phyloP scores from a whole-genome alignment of 2,113 vertebrate genomes.

The Psephotus haematonotus region DNA sequence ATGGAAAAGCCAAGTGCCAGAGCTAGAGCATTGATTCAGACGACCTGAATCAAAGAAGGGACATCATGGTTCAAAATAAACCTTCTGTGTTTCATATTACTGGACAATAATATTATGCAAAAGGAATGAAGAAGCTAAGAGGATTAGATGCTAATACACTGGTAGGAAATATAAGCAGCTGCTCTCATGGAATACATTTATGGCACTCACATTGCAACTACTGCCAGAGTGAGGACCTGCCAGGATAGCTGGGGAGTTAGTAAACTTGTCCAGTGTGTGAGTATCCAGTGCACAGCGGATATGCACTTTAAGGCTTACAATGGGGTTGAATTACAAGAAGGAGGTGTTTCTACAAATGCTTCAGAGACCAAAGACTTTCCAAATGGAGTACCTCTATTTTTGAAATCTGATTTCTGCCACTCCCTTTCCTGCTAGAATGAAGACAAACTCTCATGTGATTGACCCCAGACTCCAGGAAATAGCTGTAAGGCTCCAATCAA shows the following conservation, averaged over 20 bases:
- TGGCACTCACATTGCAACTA: background rate
- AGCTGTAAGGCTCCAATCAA: background rate
- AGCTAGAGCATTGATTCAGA: background rate
- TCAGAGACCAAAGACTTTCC: background rate
- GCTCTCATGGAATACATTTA: background rate
- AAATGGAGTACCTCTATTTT: background rate
- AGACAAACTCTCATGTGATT: background rate
- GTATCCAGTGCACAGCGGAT: background rate
- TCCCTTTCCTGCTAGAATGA: background rate
- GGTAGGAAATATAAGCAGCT: conserved; percentile 9
- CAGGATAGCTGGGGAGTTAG: background rate
- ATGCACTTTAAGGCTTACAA: background rate
- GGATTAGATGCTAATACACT: conserved; percentile 6
- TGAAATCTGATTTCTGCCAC: background rate
- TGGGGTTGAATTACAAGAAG: background rate
- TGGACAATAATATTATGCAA: conserved; percentile 12
- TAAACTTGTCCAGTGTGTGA: background rate
- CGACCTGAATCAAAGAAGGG: background rate
- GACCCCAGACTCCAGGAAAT: background rate
- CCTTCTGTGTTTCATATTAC: background rate
- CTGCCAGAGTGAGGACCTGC: background rate
- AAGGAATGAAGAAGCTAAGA: conserved; percentile 1
- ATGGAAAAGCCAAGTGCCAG: conserved; percentile 11
- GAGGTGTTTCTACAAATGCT: background rate
- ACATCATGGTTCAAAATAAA: background rate